A percentile compares a stretch with the other conserved stretches of the same genome.
Evolutionary conservation across 2,797 vertebrate species (phyloP).

Genomic region (Amniataba percoides): DNA sequence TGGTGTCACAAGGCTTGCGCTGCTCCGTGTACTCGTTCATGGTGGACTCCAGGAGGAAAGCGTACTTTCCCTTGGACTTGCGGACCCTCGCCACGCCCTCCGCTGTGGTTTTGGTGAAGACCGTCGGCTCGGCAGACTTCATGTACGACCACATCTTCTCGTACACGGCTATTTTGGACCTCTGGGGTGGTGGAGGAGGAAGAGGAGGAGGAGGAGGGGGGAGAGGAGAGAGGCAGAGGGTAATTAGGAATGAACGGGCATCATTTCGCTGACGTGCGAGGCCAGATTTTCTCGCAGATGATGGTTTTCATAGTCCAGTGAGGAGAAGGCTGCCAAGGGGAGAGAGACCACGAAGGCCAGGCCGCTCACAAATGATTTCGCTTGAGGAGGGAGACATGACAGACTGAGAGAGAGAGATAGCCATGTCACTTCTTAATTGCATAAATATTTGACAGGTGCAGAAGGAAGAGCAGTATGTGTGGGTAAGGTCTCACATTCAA

Average conservation of each 20-base stretch:
- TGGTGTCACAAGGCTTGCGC: conserved; percentile 98
- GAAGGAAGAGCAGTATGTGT: neutral
- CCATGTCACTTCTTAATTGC: neutral
- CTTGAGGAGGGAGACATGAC: conserved; percentile 7
- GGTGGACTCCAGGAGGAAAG: conserved; percentile 99
- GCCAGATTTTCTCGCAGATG: conserved; percentile 18
- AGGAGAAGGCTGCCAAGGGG: conserved; percentile 1
- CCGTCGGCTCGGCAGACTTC: conserved; percentile 97
- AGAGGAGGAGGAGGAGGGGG: no score
- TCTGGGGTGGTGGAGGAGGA: conserved; percentile 83
- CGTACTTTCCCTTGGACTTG: conserved; percentile 99
- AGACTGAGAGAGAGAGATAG: neutral
- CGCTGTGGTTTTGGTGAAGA: conserved; percentile 97
- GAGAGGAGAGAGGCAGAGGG: conserved; percentile 39
- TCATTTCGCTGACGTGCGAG: neutral
- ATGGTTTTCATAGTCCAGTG: conserved; percentile 6
- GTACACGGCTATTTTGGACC: conserved; percentile 99
- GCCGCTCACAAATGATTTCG: conserved; percentile 1
- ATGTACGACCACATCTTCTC: conserved; percentile 99
- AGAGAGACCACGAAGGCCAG: neutral
- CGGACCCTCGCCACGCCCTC: conserved; percentile 98
- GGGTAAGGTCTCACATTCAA: neutral
- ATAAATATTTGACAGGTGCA: neutral
- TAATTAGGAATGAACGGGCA: conserved; percentile 4
- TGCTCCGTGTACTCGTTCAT: conserved; percentile 99